Base-by-base conservation (phyloP, 2,113 vertebrate genomes). In the Hypomesus transpacificus region DNA sequence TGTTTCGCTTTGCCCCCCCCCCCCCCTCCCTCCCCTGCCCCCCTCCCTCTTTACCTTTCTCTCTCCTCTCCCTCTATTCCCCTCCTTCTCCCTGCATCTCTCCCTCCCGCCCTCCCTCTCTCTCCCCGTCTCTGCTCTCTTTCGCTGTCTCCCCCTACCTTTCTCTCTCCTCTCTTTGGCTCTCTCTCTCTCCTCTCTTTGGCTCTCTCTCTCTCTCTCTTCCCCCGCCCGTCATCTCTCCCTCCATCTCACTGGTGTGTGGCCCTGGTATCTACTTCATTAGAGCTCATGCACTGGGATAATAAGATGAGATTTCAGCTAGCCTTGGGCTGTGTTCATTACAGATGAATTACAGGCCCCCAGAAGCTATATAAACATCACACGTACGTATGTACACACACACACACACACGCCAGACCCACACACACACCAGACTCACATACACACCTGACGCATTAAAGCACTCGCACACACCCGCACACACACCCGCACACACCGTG, bases 311-410 rank as follows among this genome's bases (percentile, higher is more conserved):
- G 39, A 46, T n/a, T 56, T 18, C 53, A n/a, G 16, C 53, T 56
- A 56, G 53, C 53, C 53, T 9, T 56, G 53, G 53, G 53, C 53
- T 56, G 53, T 56, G n/a, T 56, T 56, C 53, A 56, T 56, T 56
- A 56, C 53, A 18, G 53, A 18, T 56, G 16, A 56, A 56, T 56
- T 56, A 56, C 53, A 56, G 53, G 16, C n/a, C 39, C 39, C 39
- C 39, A 46, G 11, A 46, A 46, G 39, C 39, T 65, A 21, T 13
- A 59, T 22, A 59, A 59, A 22, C 18, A 51, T n/a, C 66, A 39
- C 20, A 75, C 75, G 72, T 26, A 54, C 66, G 31, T 39, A 56
- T 39, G 56, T n/a, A 68, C 69, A 62, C 63, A 3, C 56, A 74
- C 52, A 69, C 46, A 14, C 9, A 50, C 26, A 69, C 9, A 50